Evolutionary conservation across 2,888 invertebrate species (phyloP).

Genomic region (Lycophotia porphyrea): DNA sequence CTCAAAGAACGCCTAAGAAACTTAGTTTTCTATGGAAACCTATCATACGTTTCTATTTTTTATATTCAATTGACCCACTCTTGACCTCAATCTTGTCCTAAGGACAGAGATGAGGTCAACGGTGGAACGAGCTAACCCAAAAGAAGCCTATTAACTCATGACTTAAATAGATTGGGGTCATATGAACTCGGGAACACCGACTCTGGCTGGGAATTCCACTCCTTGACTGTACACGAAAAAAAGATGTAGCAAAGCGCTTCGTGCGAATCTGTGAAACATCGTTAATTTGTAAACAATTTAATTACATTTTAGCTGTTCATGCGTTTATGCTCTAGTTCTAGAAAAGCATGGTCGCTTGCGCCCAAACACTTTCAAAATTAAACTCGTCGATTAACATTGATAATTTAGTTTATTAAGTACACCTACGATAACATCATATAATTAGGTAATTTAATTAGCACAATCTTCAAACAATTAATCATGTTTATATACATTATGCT

Average conservation of each 20-base stretch:
- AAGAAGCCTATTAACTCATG: too few relatives aligned
- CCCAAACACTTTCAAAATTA: constrained; percentile 31
- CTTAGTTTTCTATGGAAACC: background rate
- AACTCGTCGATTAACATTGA: constrained; percentile 22
- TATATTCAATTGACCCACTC: too few relatives aligned
- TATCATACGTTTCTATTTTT: background rate
- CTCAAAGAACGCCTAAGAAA: background rate
- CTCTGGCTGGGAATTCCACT: too few relatives aligned
- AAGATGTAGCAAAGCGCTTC: too few relatives aligned
- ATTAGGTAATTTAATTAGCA: constrained; percentile 21
- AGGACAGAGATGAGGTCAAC: too few relatives aligned
- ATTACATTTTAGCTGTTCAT: background rate
- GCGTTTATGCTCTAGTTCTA: background rate
- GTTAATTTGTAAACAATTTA: background rate
- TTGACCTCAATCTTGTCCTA: too few relatives aligned
- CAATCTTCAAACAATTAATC: constrained; percentile 23
- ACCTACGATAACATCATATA: constrained; percentile 28
- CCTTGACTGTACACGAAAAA: too few relatives aligned
- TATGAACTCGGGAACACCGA: too few relatives aligned
- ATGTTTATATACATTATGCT: background rate
- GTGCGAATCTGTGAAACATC: too few relatives aligned
- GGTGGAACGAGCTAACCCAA: too few relatives aligned
- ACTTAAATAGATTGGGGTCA: too few relatives aligned
- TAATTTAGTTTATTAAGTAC: constrained; percentile 25
- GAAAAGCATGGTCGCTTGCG: constrained; percentile 7